Conservation (phyloP, 1,140 invertebrate genomes). For the Cherax quadricarinatus region DNA sequence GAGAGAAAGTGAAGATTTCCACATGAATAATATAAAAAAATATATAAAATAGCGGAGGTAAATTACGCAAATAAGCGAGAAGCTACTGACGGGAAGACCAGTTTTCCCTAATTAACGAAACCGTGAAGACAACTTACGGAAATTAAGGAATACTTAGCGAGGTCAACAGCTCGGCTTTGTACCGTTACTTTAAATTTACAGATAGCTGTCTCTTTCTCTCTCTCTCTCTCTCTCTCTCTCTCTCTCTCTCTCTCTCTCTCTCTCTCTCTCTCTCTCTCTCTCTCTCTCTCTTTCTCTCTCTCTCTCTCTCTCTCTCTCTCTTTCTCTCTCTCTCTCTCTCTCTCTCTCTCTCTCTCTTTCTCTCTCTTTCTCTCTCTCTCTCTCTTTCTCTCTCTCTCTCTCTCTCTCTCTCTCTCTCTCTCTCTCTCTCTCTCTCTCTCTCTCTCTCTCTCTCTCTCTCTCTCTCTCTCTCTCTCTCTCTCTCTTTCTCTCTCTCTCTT, state of each 20-base stretch:
- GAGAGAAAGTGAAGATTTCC: too few relatives aligned
- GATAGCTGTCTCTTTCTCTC: slow-evolving; percentile 7
- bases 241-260: slow-evolving; percentile 36
- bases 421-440: background rate
- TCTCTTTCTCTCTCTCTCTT: background rate
- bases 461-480: background rate
- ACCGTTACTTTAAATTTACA: too few relatives aligned
- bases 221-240: slow-evolving; percentile 31
- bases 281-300: background rate
- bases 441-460: slow-evolving; percentile 7
- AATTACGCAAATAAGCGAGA: too few relatives aligned
- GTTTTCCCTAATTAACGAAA: too few relatives aligned
- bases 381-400: background rate
- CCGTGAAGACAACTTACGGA: too few relatives aligned
- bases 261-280: slow-evolving; percentile 20
- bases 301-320: slow-evolving; percentile 6
- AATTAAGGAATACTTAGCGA: too few relatives aligned
- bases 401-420: background rate
- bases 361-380: background rate
- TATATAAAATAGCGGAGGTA: too few relatives aligned
- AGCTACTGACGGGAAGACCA: too few relatives aligned
- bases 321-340: slow-evolving; percentile 7
- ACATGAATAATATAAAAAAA: too few relatives aligned
- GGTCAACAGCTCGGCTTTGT: too few relatives aligned
- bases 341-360: background rate